phyloP scores from a whole-genome alignment of 2,113 vertebrate species.

The Microcebus jonahi region DNA sequence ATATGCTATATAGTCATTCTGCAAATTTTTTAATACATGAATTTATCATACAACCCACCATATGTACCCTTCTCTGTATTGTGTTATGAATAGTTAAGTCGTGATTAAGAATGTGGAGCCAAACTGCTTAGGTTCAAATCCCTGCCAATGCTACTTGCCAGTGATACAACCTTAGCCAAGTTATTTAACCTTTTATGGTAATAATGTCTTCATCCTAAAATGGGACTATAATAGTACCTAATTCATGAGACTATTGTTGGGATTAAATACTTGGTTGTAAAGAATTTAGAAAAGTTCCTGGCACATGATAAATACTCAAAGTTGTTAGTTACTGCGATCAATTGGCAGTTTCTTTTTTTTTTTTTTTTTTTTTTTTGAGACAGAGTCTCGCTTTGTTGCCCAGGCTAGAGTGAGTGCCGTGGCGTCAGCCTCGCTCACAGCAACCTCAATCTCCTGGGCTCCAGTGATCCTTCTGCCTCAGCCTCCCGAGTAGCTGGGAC shows the following conservation, averaged over 20 bases:
- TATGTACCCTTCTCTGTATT: neutral
- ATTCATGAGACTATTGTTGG: neutral
- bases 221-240: neutral
- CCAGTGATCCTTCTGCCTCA: too few species aligned
- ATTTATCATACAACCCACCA: neutral
- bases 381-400: too few species aligned
- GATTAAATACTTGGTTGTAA: neutral
- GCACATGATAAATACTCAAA: neutral
- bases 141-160: neutral
- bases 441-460: too few species aligned
- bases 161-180: neutral
- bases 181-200: neutral
- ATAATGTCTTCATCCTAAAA: neutral
- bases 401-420: too few species aligned
- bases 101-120: neutral
- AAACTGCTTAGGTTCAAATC: neutral
- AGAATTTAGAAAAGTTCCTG: neutral
- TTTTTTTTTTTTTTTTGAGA: too few species aligned
- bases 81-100: neutral
- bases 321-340: neutral
- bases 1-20: neutral
- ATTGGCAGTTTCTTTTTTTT: neutral
- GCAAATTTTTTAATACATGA: neutral
- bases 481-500: too few species aligned
- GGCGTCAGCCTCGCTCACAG: too few species aligned